phyloP scores from a whole-genome alignment of 1,140 invertebrate species.

The Chlorops oryzae region DNA sequence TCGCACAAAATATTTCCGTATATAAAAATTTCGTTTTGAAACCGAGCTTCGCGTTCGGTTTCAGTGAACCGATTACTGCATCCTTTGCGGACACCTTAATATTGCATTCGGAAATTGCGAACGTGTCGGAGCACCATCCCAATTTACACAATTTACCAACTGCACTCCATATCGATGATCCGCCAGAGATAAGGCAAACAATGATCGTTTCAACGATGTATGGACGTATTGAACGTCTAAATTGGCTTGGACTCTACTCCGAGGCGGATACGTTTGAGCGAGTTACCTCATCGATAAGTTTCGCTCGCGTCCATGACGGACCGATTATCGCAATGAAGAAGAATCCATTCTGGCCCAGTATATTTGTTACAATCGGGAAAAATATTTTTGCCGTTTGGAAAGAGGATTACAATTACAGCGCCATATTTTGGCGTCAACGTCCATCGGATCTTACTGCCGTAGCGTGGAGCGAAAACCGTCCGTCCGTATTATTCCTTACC shows the following conservation, averaged over 20 bases:
- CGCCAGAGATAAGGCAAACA: conserved; percentile 39
- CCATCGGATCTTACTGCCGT: conserved; percentile 51
- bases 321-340: conserved; percentile 53
- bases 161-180: conserved; percentile 39
- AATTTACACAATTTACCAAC: conserved; percentile 26
- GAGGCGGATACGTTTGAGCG: conserved; percentile 46
- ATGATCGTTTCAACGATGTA: conserved; percentile 37
- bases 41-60: conserved; percentile 54
- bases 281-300: conserved; percentile 47
- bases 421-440: conserved; percentile 53
- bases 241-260: conserved; percentile 50
- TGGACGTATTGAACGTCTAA: conserved; percentile 28
- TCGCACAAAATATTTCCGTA: conserved; percentile 54
- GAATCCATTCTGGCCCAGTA: conserved; percentile 52
- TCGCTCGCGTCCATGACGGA: conserved; percentile 59
- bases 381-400: conserved; percentile 56
- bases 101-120: conserved; percentile 5
- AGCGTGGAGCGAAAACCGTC: conserved; percentile 50
- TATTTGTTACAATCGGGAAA: conserved; percentile 56
- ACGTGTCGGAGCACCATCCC: conserved; percentile 15
- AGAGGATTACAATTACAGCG: conserved; percentile 47
- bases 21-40: conserved; percentile 56
- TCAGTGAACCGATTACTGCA: conserved; percentile 47
- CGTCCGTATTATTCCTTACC: conserved; percentile 51
- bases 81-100: conserved; percentile 34